Evolutionary conservation across 2,888 invertebrate genomes (phyloP), one percentile per base, ranked within the genome.

Genomic region (Lycocerus yunnanus): DNA sequence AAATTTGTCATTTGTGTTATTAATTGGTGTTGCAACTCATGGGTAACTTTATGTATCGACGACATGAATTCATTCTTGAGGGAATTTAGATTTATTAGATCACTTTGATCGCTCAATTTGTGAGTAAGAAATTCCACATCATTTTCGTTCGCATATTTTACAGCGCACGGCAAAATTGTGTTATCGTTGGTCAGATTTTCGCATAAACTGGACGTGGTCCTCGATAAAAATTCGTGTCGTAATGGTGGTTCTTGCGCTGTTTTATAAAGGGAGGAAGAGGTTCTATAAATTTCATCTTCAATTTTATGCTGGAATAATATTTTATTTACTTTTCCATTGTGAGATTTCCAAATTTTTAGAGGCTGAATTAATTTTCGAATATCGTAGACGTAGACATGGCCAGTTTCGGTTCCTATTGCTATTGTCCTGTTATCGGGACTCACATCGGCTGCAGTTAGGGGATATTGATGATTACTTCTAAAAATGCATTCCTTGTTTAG

Each of bases 341-440:
- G 85, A 0, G 81, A 72, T 70, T 80, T 80, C 9, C 76, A 72
- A 15, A 70, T 76, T 3, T 75, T 72, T 15, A 84, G 60, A 0
- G 84, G 84, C 58, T 82, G 81, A 16, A 84, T 72, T 2, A 82
- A 81, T 68, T 83, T 81, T 70, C 81, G 79, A 20, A 84, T 75
- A 69, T 86, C 84, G 77, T 84, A 86, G 1, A 85, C 70, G 70
- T 82, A 82, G 2, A 86, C 75, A 21, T 79, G 78, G 9, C 86
- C 86, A 67, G 83, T 81, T 65, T 81, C 81, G 8, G 82, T 73
- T 8, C 84, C 86, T 4, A 84, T 82, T 0, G 82, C 84, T 14
- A 86, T 69, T 24, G 79, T 78, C 15, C 78, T 77, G 15, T 82
- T 83, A 71, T 85, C 83, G 6, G 78, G 69, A 70, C 83, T 82